A percentile compares a stretch with the other conserved stretches of the same genome.
These are phyloP conservation scores for Hirtodrosophila confusa DNA, from an alignment of 2,888 invertebrate genomes.

Conservation along the genomic window DNA sequence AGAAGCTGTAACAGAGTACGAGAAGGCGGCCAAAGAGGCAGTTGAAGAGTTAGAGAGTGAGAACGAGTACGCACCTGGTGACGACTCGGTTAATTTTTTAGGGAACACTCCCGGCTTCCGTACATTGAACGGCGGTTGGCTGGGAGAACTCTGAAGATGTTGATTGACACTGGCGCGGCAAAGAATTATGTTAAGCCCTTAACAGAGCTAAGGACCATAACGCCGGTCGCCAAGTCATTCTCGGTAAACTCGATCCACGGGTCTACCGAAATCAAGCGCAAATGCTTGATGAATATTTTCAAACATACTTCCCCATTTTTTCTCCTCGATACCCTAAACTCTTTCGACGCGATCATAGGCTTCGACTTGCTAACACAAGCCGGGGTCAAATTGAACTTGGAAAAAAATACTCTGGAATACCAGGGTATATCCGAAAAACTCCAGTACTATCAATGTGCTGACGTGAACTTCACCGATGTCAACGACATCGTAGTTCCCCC, in stretches of 20 bases:
- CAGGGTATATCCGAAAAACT: slow-evolving; percentile 9
- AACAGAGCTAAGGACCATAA: slow-evolving; percentile 24
- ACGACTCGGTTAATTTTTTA: slow-evolving; percentile 8
- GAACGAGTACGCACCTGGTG: slow-evolving; percentile 1
- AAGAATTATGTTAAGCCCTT: slow-evolving; percentile 18
- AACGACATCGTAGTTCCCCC: slow-evolving; percentile 13
- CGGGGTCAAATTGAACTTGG: slow-evolving; percentile 4
- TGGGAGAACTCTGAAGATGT: slow-evolving; percentile 23
- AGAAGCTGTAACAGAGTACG: slow-evolving; percentile 2
- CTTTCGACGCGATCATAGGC: slow-evolving; percentile 22
- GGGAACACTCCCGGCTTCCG: slow-evolving; percentile 16
- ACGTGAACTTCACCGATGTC: slow-evolving; percentile 23
- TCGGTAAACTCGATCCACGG: slow-evolving; percentile 30
- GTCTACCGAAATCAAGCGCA: slow-evolving; percentile 19
- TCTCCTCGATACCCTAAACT: slow-evolving; percentile 3
- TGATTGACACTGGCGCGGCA: slow-evolving; percentile 26
- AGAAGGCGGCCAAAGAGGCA: slow-evolving; percentile 2
- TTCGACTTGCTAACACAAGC: slow-evolving; percentile 13
- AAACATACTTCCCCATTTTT: slow-evolving; percentile 4
- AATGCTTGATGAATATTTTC: slow-evolving; percentile 21
- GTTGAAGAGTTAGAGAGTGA: slow-evolving; percentile 6
- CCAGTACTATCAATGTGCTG: slow-evolving; percentile 4
- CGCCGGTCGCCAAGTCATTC: slow-evolving; percentile 7
- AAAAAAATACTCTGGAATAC: slow-evolving; percentile 1
- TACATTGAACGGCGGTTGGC: slow-evolving; percentile 25